phyloP scores from a whole-genome alignment of 2,888 invertebrate species.

The Agelastica alni region DNA sequence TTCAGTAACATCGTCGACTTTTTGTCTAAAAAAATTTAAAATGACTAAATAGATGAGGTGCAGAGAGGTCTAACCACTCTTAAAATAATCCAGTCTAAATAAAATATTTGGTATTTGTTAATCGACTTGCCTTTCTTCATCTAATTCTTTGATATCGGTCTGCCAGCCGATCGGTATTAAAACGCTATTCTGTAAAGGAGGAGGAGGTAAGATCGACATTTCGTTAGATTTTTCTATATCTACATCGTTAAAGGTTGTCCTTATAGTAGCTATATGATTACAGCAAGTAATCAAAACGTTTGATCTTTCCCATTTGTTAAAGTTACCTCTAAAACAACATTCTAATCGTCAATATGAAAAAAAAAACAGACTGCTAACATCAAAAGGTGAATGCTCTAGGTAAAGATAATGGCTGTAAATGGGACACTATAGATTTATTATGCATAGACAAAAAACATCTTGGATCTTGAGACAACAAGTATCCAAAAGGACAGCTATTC shows the following conservation, averaged over 20 bases:
- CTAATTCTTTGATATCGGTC: slow-evolving; percentile 34
- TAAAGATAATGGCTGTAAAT: no score
- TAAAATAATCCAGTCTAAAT: no score
- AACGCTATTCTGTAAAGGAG: slow-evolving; percentile 54
- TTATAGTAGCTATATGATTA: slow-evolving; percentile 59
- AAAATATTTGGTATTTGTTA: no score
- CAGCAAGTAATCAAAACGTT: slow-evolving; percentile 62
- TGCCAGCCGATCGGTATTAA: slow-evolving; percentile 54
- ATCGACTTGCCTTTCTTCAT: slow-evolving; percentile 9
- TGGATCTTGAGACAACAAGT: no score
- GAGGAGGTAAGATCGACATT: slow-evolving; percentile 48
- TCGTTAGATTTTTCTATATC: slow-evolving; percentile 41
- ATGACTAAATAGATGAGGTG: no score
- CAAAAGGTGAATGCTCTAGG: no score
- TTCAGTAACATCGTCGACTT: background rate
- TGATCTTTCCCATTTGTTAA: slow-evolving; percentile 50
- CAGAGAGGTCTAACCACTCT: no score
- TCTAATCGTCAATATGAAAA: no score
- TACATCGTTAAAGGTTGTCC: slow-evolving; percentile 45
- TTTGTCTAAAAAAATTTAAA: slow-evolving; percentile 3
- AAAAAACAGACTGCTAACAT: no score
- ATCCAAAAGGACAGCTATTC: no score
- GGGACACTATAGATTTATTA: no score
- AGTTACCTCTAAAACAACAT: slow-evolving; percentile 29
- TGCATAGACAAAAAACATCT: no score